Evolutionary conservation across 2,888 invertebrate genomes (phyloP).

Genomic region (Yponomeuta cagnagella): DNA sequence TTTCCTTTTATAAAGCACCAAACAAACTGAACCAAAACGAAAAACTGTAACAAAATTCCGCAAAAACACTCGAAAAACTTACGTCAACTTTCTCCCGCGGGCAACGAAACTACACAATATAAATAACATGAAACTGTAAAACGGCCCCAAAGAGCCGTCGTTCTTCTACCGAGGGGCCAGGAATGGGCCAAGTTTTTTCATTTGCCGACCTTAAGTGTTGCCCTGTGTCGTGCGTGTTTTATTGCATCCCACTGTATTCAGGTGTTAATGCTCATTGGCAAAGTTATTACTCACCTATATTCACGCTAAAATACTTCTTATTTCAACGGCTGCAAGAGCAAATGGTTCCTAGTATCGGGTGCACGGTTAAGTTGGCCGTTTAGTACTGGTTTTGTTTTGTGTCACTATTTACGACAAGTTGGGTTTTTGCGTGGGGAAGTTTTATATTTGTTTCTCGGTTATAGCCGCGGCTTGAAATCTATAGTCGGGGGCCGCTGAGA

Average conservation of each 20-base stretch:
- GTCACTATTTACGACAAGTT: slow-evolving; percentile 8
- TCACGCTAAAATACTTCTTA: background rate
- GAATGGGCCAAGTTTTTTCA: slow-evolving; percentile 61
- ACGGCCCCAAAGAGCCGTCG: slow-evolving; percentile 34
- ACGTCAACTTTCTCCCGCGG: background rate
- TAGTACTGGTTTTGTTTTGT: slow-evolving; percentile 10
- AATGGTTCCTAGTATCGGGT: background rate
- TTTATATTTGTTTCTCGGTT: slow-evolving; percentile 8
- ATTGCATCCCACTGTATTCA: slow-evolving; percentile 7
- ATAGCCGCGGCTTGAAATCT: background rate
- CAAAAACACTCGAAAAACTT: slow-evolving; percentile 2
- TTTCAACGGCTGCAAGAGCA: background rate
- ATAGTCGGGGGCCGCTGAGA: background rate
- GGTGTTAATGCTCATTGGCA: slow-evolving; percentile 10
- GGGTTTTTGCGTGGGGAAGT: background rate
- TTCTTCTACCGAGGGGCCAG: slow-evolving; percentile 35
- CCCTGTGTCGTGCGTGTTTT: slow-evolving; percentile 14
- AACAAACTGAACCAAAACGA: background rate
- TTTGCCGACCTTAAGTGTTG: slow-evolving; percentile 41
- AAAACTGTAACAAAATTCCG: background rate
- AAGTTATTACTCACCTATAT: background rate
- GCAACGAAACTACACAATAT: background rate
- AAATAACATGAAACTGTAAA: slow-evolving; percentile 7
- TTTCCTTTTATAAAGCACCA: background rate
- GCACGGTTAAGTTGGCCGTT: background rate